phyloP scores from a whole-genome alignment of 2,888 invertebrate genomes.

The Anthrax anthrax region DNA sequence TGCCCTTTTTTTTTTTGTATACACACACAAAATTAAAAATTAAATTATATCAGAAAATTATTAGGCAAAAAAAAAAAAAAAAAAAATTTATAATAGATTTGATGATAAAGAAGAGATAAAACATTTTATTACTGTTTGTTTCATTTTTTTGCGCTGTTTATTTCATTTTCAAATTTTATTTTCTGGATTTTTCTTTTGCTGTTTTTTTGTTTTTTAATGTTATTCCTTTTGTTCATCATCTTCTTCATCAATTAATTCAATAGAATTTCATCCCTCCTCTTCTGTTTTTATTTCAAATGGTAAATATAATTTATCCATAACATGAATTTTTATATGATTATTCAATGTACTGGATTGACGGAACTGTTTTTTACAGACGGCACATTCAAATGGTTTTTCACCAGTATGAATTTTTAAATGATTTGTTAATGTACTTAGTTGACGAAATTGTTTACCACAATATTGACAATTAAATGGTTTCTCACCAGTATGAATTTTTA shows the following conservation, averaged over 20 bases:
- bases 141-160: no score
- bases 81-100: no score
- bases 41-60: no score
- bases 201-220: background rate
- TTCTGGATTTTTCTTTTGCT: background rate
- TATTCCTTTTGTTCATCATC: background rate
- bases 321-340: slow-evolving; percentile 36
- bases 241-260: background rate
- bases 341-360: slow-evolving; percentile 35
- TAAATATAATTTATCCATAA: slow-evolving; percentile 34
- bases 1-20: no score
- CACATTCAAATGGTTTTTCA: slow-evolving; percentile 35
- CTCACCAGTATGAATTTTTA: slow-evolving; percentile 35
- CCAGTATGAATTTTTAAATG: slow-evolving; percentile 36
- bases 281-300: slow-evolving; percentile 34
- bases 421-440: slow-evolving; percentile 34
- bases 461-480: slow-evolving; percentile 34
- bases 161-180: no score
- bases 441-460: slow-evolving; percentile 35
- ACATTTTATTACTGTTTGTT: no score
- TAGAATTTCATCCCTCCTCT: slow-evolving; percentile 21
- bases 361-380: slow-evolving; percentile 35
- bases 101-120: no score
- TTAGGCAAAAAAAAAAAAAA: no score
- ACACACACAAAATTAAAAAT: no score